Evolutionary conservation across 2,113 vertebrate genomes (phyloP).

Genomic region (Halichoerus grypus): DNA sequence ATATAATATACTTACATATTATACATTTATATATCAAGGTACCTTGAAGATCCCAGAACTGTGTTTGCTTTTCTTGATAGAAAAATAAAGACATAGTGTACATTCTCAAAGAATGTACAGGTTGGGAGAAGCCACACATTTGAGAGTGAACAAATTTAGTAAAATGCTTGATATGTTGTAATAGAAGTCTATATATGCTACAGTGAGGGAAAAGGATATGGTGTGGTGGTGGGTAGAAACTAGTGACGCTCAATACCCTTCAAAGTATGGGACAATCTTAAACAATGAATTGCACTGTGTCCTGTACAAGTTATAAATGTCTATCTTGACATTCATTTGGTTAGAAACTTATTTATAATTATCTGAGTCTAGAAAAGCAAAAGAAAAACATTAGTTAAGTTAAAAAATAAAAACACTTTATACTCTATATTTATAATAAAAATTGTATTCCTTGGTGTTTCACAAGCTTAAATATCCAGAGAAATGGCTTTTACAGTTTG

Average conservation of each 20-base stretch:
- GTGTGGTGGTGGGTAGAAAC: background rate
- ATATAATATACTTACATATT: background rate
- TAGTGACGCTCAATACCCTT: background rate
- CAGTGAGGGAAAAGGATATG: background rate
- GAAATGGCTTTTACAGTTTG: background rate
- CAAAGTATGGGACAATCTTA: too few species aligned
- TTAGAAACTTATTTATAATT: background rate
- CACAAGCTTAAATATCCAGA: background rate
- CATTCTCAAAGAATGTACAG: background rate
- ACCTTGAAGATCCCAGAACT: background rate
- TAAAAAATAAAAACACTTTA: background rate
- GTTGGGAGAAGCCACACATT: background rate
- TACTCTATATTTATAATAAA: background rate
- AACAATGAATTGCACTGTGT: background rate
- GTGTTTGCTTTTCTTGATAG: background rate
- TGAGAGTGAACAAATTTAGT: background rate
- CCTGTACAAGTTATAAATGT: background rate
- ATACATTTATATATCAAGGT: background rate
- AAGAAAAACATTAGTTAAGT: background rate
- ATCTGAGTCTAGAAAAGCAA: background rate
- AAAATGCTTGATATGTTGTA: background rate
- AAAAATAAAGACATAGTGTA: background rate
- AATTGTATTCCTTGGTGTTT: background rate
- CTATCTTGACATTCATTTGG: background rate
- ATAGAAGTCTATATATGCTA: background rate